A percentile compares a stretch with the other conserved stretches of the same genome.
Conservation (phyloP, 2,888 invertebrate genomes). For the Tupiocoris notatus region DNA sequence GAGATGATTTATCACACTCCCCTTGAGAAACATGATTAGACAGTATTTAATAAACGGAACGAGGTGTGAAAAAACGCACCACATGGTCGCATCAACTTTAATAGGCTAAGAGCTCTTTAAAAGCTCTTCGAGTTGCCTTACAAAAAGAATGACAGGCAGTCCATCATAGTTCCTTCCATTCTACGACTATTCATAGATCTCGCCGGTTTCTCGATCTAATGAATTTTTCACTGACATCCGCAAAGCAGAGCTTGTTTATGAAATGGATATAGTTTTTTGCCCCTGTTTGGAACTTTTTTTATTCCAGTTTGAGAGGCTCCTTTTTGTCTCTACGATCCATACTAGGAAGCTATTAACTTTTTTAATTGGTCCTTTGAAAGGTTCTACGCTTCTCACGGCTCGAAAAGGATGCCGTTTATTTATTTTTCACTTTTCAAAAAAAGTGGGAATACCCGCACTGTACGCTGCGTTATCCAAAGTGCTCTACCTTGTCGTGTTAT, state of each 20-base stretch:
- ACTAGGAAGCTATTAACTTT: slow-evolving; percentile 41
- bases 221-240: slow-evolving; percentile 32
- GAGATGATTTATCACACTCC: too few species aligned
- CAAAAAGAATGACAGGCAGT: slow-evolving; percentile 13
- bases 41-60: too few species aligned
- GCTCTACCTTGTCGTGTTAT: too few species aligned
- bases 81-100: background rate
- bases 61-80: background rate
- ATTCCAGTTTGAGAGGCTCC: background rate
- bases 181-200: slow-evolving; percentile 25
- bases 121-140: slow-evolving; percentile 17
- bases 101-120: background rate
- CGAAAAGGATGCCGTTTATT: slow-evolving; percentile 11
- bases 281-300: background rate
- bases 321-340: slow-evolving; percentile 12
- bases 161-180: slow-evolving; percentile 12
- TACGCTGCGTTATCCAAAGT: too few species aligned
- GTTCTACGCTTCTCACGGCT: background rate
- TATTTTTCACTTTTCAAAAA: slow-evolving; percentile 36
- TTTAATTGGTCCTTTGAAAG: slow-evolving; percentile 40
- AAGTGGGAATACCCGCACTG: background rate
- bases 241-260: slow-evolving; percentile 36
- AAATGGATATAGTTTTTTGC: slow-evolving; percentile 7
- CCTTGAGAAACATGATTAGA: too few species aligned
- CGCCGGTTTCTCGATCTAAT: slow-evolving; percentile 23